Base-by-base conservation (phyloP, 1,140 invertebrate genomes). In the Sipha flava region DNA sequence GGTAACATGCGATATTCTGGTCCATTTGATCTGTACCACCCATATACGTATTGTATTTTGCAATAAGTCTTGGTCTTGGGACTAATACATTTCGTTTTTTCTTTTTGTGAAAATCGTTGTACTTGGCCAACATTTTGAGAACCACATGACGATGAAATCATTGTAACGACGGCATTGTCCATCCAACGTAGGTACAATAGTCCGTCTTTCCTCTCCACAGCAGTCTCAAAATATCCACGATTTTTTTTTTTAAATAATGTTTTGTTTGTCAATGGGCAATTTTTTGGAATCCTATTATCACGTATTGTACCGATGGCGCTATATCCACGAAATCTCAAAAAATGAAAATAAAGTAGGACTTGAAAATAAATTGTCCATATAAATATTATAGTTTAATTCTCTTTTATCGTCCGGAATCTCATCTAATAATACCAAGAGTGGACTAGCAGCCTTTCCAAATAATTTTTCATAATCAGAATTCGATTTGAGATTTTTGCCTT, bases 11-110 rank as follows among this genome's bases (percentile, higher is more conserved):
- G 5, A 82, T 52, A 47, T 68, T 73, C 49, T 82, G 79, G 75
- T 83, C 81, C 34, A 81, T 81, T 23, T 68, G 68, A 72, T 83
- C 82, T 9, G 81, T 81, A 1, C 82, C 82, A 21, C 54, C 54
- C 54, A 62, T 79, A 59, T 68, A 43, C 18, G 66, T 82, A 43
- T 83, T 81, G 72, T 82, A 83, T 18, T 72, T 45, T 26, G 47
- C 29, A 77, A 82, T 82, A 12, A 80, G 79, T 4, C 79, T 75
- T 23, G 82, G 82, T 68, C 80, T 81, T 21, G 40, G 54, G 26
- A 82, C 52, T 49, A 43, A 62, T 16, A 83, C 40, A 23, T 66
- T 62, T 52, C 80, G 80, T 21, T 81, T 80, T 49, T 83, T 64
- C 9, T 64, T 64, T 64, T 37, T 37, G 31, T 3, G 16, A 64